Conservation (phyloP, 1,140 invertebrate species). For the Camponotus vicinus region DNA sequence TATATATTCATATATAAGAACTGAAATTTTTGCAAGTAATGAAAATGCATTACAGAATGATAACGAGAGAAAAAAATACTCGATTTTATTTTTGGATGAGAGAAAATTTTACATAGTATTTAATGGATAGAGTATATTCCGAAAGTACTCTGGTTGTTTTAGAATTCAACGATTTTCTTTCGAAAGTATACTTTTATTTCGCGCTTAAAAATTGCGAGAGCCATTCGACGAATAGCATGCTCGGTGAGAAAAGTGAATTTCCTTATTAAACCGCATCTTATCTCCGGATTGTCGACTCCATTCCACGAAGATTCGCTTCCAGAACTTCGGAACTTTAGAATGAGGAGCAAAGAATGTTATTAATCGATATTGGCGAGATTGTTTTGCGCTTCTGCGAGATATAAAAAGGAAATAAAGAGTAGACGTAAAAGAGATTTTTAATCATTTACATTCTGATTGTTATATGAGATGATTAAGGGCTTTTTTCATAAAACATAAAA, state of each 20-base stretch:
- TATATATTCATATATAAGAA: neutral
- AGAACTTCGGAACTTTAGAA: neutral
- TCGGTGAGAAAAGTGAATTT: slow-evolving; percentile 44
- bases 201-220: slow-evolving; percentile 19
- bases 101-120: neutral
- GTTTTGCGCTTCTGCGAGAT: neutral
- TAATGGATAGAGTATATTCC: slow-evolving; percentile 13
- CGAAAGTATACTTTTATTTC: slow-evolving; percentile 6
- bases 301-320: neutral
- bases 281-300: slow-evolving; percentile 38
- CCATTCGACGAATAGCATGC: slow-evolving; percentile 12
- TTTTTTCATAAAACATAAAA: neutral
- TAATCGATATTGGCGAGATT: neutral
- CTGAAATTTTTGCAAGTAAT: neutral
- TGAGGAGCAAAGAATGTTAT: neutral
- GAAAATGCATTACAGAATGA: slow-evolving; percentile 1
- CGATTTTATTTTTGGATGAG: neutral
- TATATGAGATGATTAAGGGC: neutral
- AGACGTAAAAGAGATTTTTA: neutral
- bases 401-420: neutral
- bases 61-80: neutral
- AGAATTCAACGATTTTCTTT: slow-evolving; percentile 12
- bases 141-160: slow-evolving; percentile 33
- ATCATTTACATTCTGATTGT: neutral
- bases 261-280: slow-evolving; percentile 53